Evolutionary conservation across 2,888 invertebrate species (phyloP), one percentile per base, ranked within the genome.

Genomic region (Bellardia pandia): DNA sequence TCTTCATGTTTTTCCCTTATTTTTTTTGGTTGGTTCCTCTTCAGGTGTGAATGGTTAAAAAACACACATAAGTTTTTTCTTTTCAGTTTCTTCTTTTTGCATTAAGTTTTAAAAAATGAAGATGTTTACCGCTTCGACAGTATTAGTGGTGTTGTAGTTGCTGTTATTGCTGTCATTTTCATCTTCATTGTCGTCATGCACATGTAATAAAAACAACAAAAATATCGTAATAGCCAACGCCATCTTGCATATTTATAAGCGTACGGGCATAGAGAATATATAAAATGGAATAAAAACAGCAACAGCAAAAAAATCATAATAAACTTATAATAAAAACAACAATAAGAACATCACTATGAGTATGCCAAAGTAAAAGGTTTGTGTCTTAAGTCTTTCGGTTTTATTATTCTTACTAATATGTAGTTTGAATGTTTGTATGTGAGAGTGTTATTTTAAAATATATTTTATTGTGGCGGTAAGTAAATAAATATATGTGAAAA

Each of bases 181-280:
- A 75, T 58, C 69, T 79, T 79, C 75, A 75, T 79, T 84, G 75
- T 69, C 78, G 78, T 76, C 88, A 82, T 84, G 86, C 74, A 69
- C 58, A 56, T 80, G 76, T 66, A 87, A 86, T 76, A 58, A 88
- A 86, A 79, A 79, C 62, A 78, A 78, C 64, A 86, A 84, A 79
- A 86, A 86, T 78, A 81, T 78, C 77, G 77, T 83, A 77, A 88
- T 85, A 83, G 86, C 83, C 85, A 86, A 84, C 87, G 87, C 88
- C 88, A 88, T 88, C 88, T 88, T 88, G 88, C 87, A 88, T 84
- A 87, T 86, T 87, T 87, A 86, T 84, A 88, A 84, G 87, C 42
- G 60, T 75, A 58, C 11, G 13, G 48, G 13, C 78, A 78, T 74
- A 58, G 68, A 78, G n/a, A 42, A 30, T 33, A 72, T 9, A 53